Evolutionary conservation across 2,797 vertebrate species (phyloP).

Genomic region (Pygocentrus nattereri): DNA sequence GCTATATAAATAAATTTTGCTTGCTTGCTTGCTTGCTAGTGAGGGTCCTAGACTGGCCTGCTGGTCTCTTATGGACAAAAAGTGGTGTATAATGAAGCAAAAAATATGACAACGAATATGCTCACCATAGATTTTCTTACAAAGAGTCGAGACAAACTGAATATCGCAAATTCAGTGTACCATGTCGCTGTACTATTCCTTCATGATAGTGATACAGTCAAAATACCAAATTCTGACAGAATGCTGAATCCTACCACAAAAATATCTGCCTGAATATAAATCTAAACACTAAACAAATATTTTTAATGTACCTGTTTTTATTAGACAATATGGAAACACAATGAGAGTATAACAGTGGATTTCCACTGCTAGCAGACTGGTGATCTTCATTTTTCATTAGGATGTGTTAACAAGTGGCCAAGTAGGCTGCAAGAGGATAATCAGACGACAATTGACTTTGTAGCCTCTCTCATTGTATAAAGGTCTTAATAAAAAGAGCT

Average conservation of each 20-base stretch:
- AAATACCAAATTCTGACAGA: no score
- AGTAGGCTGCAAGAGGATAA: conserved; percentile 69
- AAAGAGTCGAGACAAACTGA: not conserved
- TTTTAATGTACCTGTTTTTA: not conserved
- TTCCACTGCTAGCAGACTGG: conserved; percentile 3
- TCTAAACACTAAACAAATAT: not conserved
- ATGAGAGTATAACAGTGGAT: conserved; percentile 18
- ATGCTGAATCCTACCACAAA: not conserved
- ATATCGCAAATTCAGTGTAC: not conserved
- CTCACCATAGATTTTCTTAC: no score
- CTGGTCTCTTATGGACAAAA: no score
- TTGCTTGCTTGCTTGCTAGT: no score
- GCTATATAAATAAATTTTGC: no score
- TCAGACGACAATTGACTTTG: conserved; percentile 77
- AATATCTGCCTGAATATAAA: conserved; percentile 3
- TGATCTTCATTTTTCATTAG: conserved; percentile 69
- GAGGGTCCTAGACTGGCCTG: no score
- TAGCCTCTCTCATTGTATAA: conserved; percentile 71
- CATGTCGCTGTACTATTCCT: not conserved
- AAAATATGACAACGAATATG: no score
- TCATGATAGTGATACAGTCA: no score
- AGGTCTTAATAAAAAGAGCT: conserved; percentile 67
- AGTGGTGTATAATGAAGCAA: no score
- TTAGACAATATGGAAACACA: conserved; percentile 9
- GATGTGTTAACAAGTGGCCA: conserved; percentile 72